These are phyloP conservation scores for Syritta pipiens DNA, from an alignment of 2,888 invertebrate genomes.

Conservation along the genomic window DNA sequence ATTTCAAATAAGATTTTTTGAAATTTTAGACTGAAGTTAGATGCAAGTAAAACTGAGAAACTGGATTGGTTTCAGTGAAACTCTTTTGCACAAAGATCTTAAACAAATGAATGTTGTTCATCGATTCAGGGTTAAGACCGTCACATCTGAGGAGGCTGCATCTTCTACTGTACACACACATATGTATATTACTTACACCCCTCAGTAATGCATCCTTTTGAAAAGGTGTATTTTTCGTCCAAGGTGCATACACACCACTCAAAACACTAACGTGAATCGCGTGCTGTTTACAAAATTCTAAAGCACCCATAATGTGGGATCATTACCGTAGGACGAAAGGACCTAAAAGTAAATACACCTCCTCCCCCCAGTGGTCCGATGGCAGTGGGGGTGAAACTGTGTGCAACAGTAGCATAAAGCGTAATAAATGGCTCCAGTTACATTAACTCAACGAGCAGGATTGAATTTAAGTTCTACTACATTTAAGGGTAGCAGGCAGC, in stretches of 20 bases:
- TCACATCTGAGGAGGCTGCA: no score
- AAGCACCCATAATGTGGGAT: conserved; percentile 33
- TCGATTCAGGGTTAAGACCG: no score
- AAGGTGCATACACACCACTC: neutral
- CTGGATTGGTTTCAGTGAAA: no score
- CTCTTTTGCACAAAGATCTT: no score
- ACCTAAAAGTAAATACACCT: conserved; percentile 5
- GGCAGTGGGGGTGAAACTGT: neutral
- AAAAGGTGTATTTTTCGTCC: neutral
- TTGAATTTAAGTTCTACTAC: conserved; percentile 47
- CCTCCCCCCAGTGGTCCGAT: neutral
- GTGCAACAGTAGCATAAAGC: conserved; percentile 33
- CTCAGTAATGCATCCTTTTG: neutral
- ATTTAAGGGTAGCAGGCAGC: neutral
- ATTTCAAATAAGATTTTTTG: no score
- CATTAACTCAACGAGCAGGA: conserved; percentile 58
- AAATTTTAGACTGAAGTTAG: no score
- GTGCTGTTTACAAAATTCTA: conserved; percentile 39
- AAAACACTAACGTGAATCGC: conserved; percentile 14
- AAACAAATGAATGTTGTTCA: no score
- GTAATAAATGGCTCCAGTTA: conserved; percentile 60
- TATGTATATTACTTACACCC: no score
- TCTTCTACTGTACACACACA: no score
- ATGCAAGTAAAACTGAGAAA: no score
- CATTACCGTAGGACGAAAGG: conserved; percentile 39